Conservation (phyloP, 2,113 vertebrate species). For the Vidua chalybeata region DNA sequence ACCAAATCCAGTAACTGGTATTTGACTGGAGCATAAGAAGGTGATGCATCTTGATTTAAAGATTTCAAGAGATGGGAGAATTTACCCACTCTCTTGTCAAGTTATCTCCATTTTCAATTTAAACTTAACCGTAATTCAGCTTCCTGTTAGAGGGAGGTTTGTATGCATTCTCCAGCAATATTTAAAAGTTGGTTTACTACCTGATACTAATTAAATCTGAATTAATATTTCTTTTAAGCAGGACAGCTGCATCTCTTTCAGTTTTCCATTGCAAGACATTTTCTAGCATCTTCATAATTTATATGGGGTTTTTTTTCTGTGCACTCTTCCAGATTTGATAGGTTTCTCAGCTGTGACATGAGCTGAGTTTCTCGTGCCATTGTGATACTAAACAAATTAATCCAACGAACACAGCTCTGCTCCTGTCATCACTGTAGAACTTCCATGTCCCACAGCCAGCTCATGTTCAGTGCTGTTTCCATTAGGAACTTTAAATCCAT, state of each 20-base stretch:
- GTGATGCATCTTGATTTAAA: neutral
- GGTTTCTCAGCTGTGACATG: constrained; percentile 1
- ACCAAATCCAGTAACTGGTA: neutral
- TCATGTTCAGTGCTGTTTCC: neutral
- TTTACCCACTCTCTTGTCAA: neutral
- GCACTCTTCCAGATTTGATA: neutral
- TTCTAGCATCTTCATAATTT: neutral
- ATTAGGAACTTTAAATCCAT: neutral
- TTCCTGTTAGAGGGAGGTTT: neutral
- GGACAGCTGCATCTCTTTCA: neutral
- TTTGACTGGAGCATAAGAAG: neutral
- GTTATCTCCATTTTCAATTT: neutral
- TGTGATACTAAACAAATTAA: constrained; percentile 7
- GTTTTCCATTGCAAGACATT: neutral
- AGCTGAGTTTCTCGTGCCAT: neutral
- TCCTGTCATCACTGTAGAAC: neutral
- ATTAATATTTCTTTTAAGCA: neutral
- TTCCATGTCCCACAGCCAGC: neutral
- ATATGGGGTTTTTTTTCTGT: neutral
- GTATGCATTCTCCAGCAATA: neutral
- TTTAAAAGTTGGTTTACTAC: neutral
- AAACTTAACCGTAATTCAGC: neutral
- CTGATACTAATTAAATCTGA: neutral
- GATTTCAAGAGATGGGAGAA: neutral
- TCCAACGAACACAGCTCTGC: neutral